phyloP scores from a whole-genome alignment of 1,140 invertebrate genomes.

The Cydia pomonella region DNA sequence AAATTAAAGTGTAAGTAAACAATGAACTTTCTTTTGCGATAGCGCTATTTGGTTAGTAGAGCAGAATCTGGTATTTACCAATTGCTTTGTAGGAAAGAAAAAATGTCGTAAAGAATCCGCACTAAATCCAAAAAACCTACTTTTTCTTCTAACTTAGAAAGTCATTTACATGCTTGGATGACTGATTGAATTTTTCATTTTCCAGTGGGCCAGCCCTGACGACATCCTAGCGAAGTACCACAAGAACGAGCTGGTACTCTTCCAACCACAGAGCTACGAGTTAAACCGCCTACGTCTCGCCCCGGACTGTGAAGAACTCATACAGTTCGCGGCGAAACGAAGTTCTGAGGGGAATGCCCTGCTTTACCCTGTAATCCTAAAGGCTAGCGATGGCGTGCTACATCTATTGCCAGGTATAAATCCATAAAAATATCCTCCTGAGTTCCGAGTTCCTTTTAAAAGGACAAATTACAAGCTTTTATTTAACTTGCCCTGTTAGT shows the following conservation, averaged over 20 bases:
- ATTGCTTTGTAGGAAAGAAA: too few species aligned
- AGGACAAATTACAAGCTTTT: too few species aligned
- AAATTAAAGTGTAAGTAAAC: too few species aligned
- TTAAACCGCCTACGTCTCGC: slow-evolving; percentile 53
- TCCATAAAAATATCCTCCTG: not conserved
- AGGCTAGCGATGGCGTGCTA: slow-evolving; percentile 61
- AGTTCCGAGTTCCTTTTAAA: too few species aligned
- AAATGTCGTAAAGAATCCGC: too few species aligned
- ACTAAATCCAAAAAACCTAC: too few species aligned
- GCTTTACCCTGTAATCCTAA: slow-evolving; percentile 52
- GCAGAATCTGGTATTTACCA: too few species aligned
- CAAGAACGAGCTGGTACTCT: slow-evolving; percentile 49
- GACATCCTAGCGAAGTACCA: slow-evolving; percentile 51
- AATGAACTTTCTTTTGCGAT: too few species aligned
- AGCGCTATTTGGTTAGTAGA: too few species aligned
- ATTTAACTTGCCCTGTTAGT: too few species aligned
- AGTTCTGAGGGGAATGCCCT: slow-evolving; percentile 55
- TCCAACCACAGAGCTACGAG: slow-evolving; percentile 69
- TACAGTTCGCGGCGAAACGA: slow-evolving; percentile 57
- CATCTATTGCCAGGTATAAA: slow-evolving; percentile 61
- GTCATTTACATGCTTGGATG: too few species aligned
- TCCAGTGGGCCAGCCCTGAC: slow-evolving; percentile 61
- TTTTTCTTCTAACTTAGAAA: too few species aligned
- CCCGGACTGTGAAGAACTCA: slow-evolving; percentile 52
- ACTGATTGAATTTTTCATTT: slow-evolving; percentile 28